phyloP scores from a whole-genome alignment of 2,113 vertebrate species.

The Caloenas nicobarica region DNA sequence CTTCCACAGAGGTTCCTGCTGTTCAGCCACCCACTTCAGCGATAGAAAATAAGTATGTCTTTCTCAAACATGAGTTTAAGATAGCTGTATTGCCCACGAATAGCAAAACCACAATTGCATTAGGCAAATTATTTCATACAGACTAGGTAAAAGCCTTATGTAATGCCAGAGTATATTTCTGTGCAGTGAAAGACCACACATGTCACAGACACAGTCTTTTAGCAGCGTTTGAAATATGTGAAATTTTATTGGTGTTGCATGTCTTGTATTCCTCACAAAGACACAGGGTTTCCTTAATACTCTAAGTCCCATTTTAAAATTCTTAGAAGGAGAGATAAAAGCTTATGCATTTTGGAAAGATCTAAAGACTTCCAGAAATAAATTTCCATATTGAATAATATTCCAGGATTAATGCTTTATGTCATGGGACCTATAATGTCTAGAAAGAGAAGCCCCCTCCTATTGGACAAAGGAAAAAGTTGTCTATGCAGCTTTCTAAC shows the following conservation, averaged over 20 bases:
- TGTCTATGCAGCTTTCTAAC: background rate
- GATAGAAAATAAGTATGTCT: background rate
- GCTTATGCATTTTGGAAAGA: constrained; percentile 7
- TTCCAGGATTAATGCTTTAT: constrained; percentile 8
- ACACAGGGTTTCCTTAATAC: background rate
- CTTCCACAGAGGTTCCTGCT: background rate
- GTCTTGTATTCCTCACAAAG: background rate
- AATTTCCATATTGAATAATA: background rate
- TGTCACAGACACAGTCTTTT: background rate
- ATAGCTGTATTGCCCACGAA: background rate
- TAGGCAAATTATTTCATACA: background rate
- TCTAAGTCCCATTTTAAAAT: background rate
- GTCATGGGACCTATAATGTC: background rate
- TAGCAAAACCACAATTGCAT: background rate
- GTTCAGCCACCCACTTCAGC: background rate
- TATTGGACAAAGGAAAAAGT: background rate
- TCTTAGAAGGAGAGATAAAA: background rate
- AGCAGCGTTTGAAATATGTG: background rate
- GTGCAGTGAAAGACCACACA: background rate
- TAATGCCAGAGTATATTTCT: background rate
- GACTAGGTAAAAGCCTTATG: background rate
- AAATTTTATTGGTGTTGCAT: background rate
- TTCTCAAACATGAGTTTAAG: background rate
- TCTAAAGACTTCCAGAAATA: constrained; percentile 21
- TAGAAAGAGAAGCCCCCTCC: background rate